Conservation (phyloP, 35 echinoderm and acorn worm genomes). For the Lytechinus pictus region DNA sequence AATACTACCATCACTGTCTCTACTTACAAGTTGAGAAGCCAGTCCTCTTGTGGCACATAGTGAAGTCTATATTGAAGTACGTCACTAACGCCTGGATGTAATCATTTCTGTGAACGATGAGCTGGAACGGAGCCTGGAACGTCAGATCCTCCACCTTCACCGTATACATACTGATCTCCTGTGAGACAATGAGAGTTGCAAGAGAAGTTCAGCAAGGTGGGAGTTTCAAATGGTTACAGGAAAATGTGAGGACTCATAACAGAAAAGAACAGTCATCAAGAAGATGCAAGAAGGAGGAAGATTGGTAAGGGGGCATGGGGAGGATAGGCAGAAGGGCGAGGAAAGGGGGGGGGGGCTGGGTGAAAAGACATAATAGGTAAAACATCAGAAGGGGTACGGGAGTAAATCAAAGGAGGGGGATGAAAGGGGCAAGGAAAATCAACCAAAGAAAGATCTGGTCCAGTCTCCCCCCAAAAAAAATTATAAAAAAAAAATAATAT, state of each 20-base stretch:
- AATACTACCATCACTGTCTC: neutral
- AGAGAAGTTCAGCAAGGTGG: neutral
- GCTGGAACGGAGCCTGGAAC: slow-evolving; percentile 83
- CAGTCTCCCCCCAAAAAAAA: no score
- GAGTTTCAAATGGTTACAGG: neutral
- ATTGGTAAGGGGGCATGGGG: neutral
- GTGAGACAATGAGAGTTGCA: neutral
- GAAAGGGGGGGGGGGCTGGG: no score
- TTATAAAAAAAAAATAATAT: no score
- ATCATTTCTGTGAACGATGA: slow-evolving; percentile 85
- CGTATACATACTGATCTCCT: slow-evolving; percentile 98
- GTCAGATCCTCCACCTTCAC: slow-evolving; percentile 78
- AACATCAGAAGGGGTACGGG: no score
- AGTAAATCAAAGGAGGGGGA: no score
- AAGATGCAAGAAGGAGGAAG: neutral
- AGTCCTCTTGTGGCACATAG: slow-evolving; percentile 93
- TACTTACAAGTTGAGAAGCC: slow-evolving; percentile 96
- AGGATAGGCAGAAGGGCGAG: no score
- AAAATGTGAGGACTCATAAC: neutral
- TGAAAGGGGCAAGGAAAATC: no score
- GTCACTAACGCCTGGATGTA: slow-evolving; percentile 92
- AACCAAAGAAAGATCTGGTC: no score
- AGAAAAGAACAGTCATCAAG: no score
- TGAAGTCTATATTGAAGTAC: slow-evolving; percentile 99
- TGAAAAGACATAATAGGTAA: no score